Evolutionary conservation across 2,888 invertebrate species (phyloP).

Genomic region (Calameuta pallipes): DNA sequence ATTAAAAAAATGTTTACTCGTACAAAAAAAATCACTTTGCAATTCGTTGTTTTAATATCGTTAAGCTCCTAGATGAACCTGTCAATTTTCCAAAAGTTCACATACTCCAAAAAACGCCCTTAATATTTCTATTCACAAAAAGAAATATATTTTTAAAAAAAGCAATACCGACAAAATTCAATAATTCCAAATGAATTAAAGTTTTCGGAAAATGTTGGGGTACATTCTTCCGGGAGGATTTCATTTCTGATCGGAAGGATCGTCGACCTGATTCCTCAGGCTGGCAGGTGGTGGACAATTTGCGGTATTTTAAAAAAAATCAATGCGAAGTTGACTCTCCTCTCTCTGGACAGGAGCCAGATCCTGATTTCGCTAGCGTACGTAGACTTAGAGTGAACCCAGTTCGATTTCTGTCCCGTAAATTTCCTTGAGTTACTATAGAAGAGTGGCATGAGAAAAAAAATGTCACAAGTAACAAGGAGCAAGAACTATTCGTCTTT

Average conservation of each 20-base stretch:
- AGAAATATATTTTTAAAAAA: too few relatives aligned
- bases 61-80: too few relatives aligned
- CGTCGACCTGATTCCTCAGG: slow-evolving; percentile 17
- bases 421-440: slow-evolving; percentile 24
- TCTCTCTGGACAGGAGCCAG: slow-evolving; percentile 41
- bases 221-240: background rate
- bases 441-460: background rate
- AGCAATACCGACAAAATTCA: too few relatives aligned
- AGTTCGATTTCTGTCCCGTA: slow-evolving; percentile 27
- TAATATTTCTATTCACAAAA: too few relatives aligned
- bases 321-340: slow-evolving; percentile 32
- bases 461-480: background rate
- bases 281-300: slow-evolving; percentile 29
- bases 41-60: too few relatives aligned
- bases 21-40: too few relatives aligned
- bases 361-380: slow-evolving; percentile 28
- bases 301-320: slow-evolving; percentile 40
- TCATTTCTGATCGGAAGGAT: background rate
- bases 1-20: too few relatives aligned
- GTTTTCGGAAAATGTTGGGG: too few relatives aligned
- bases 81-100: too few relatives aligned
- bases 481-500: background rate
- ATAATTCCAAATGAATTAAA: too few relatives aligned
- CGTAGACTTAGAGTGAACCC: slow-evolving; percentile 20
- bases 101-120: too few relatives aligned